phyloP scores from a whole-genome alignment of 2,797 vertebrate genomes.

The Emys orbicularis region DNA sequence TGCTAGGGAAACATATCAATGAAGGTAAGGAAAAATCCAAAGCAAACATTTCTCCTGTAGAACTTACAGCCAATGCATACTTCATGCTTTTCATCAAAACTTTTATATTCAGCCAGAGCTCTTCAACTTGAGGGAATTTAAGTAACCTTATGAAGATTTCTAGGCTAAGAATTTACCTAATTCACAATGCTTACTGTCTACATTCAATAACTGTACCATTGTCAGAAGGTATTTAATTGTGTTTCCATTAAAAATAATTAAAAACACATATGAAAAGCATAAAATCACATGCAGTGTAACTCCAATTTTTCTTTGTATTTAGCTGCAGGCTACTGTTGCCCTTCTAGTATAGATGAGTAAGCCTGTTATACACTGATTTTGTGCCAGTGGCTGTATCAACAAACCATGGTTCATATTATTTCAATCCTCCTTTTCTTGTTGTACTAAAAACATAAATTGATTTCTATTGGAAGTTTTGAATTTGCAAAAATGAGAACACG shows the following conservation, averaged over 20 bases:
- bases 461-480: slow-evolving; percentile 8
- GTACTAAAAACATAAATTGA: slow-evolving; percentile 26
- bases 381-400: slow-evolving; percentile 84
- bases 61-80: slow-evolving; percentile 21
- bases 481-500: not conserved
- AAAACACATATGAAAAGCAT: not conserved
- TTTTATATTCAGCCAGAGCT: slow-evolving; percentile 1
- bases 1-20: slow-evolving; percentile 29
- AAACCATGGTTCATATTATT: slow-evolving; percentile 81
- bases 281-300: not conserved
- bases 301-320: slow-evolving; percentile 1
- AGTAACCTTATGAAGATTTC: not conserved
- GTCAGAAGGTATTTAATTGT: slow-evolving; percentile 8
- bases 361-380: slow-evolving; percentile 75
- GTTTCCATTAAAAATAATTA: slow-evolving; percentile 33
- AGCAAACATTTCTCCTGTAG: slow-evolving; percentile 36
- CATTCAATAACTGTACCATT: not conserved
- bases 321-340: slow-evolving; percentile 82
- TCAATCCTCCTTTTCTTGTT: slow-evolving; percentile 78
- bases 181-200: not conserved
- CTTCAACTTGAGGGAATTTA: slow-evolving; percentile 6
- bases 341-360: slow-evolving; percentile 85
- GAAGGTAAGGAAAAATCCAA: slow-evolving; percentile 41
- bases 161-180: not conserved
- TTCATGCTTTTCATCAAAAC: slow-evolving; percentile 24